Base-by-base conservation (phyloP, 2,888 invertebrate genomes). In the Exocentrus adspersus region DNA sequence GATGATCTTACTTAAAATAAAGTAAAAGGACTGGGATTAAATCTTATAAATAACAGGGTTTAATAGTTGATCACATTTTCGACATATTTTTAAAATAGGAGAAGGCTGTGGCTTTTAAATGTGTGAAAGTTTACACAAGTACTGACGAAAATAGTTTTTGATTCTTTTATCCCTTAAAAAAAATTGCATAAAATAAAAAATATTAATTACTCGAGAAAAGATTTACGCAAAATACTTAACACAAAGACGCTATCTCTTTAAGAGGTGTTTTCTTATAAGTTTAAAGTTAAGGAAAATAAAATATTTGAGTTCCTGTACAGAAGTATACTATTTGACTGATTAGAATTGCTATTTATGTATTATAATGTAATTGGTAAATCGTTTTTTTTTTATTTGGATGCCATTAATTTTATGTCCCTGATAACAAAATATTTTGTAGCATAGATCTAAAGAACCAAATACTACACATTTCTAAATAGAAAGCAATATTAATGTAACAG, bases 41-140 rank as follows among this genome's bases (percentile, higher is more conserved):
- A 60, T 65, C 64, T 68, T 62, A 65, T 66, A 69, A 62, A 71
- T 67, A 72, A 71, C 72, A 73, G 72, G 72, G 72, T 72, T 71
- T 68, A 66, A 66, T 64, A 65, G 54, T 60, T 46, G 58, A 37
- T 63, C 57, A 67, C 53, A 42, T 59, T 64, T 65, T 63, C 51
- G 54, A 42, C 51, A 58, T 62, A 54, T 53, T 66, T 66, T 61
- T 64, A 62, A 60, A 46, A 66, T 60, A 62, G 62, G 59, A 48
- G 41, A 64, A 69, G 66, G 69, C 69, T 69, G 69, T 69, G 69
- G 64, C 64, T 66, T 61, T 61, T 37, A 37, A 37, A 37, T 10
- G 24, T 54, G 56, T 54, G 59, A 62, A 66, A 66, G 52, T 62
- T 53, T 42, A 54, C 54, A 54, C 54, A 48, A 24, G 54, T 43